Percentiles rank a stretch among this genome's conserved stretches.
Evolutionary conservation across 2,888 invertebrate genomes (phyloP).

Genomic region (Synergus itoensis): DNA sequence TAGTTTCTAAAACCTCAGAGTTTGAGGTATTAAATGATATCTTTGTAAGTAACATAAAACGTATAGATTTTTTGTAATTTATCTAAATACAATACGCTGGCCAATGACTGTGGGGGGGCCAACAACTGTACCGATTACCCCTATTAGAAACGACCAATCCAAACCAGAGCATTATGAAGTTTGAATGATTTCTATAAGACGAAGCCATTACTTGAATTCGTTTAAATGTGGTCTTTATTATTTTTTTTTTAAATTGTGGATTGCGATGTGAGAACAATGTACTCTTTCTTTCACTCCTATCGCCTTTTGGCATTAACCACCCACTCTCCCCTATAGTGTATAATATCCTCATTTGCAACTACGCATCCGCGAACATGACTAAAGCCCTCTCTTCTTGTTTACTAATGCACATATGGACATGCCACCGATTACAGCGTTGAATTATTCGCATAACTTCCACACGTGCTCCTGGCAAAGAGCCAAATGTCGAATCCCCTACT

Average conservation of each 20-base stretch:
- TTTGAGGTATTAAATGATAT: too few relatives aligned
- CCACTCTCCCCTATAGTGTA: neutral
- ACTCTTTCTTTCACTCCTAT: conserved; percentile 31
- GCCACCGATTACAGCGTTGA: conserved; percentile 38
- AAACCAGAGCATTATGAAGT: neutral
- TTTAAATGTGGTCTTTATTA: too few relatives aligned
- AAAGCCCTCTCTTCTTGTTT: conserved; percentile 40
- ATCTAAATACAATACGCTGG: too few relatives aligned
- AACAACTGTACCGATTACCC: too few relatives aligned
- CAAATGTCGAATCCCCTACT: conserved; percentile 31
- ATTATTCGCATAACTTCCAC: conserved; percentile 42
- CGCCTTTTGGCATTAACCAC: neutral
- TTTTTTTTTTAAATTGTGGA: too few relatives aligned
- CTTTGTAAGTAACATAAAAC: too few relatives aligned
- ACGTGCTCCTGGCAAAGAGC: conserved; percentile 29
- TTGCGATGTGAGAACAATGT: neutral
- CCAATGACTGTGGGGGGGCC: too few relatives aligned
- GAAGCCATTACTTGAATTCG: neutral
- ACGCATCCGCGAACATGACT: conserved; percentile 36
- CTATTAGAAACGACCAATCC: neutral
- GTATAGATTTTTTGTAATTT: too few relatives aligned
- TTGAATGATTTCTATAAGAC: neutral
- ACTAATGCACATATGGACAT: conserved; percentile 41
- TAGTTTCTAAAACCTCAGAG: too few relatives aligned
- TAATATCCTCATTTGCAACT: conserved; percentile 36